These are phyloP conservation scores for Bubalus kerabau DNA, from an alignment of 2,113 vertebrate genomes.

Conservation along the genomic window DNA sequence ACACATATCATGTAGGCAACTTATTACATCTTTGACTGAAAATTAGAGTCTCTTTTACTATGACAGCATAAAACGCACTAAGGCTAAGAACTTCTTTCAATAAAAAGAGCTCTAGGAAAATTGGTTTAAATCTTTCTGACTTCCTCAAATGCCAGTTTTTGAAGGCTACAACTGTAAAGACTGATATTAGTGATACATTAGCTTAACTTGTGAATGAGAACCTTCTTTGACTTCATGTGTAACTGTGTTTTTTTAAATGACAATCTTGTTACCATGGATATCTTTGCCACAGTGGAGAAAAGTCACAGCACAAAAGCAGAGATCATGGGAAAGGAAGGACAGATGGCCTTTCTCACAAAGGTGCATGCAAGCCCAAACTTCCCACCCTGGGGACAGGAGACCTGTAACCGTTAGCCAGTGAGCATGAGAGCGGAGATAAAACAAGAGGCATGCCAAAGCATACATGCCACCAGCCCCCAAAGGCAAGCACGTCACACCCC, in stretches of 20 bases:
- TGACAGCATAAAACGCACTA: background rate
- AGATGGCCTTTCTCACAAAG: fast-evolving
- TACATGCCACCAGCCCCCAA: background rate
- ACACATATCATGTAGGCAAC: background rate
- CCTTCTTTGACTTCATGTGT: background rate
- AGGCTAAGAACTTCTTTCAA: background rate
- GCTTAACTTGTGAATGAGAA: background rate
- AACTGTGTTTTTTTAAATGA: background rate
- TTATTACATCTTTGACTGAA: background rate
- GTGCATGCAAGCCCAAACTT: background rate
- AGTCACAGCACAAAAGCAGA: slow-evolving; percentile 26
- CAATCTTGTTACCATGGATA: slow-evolving; percentile 27
- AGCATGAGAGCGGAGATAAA: slow-evolving; percentile 50
- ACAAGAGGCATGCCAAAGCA: slow-evolving; percentile 14
- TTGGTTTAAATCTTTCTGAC: background rate
- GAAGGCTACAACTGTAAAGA: background rate
- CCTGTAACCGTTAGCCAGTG: background rate
- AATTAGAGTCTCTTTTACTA: background rate
- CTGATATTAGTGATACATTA: background rate
- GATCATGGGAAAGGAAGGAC: background rate
- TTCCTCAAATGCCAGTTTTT: background rate
- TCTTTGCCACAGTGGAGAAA: background rate
- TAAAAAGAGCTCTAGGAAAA: background rate
- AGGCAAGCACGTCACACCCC: slow-evolving; percentile 39
- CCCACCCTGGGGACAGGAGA: background rate